Base-by-base conservation (phyloP, 2,113 vertebrate species). In the Centrocercus urophasianus region DNA sequence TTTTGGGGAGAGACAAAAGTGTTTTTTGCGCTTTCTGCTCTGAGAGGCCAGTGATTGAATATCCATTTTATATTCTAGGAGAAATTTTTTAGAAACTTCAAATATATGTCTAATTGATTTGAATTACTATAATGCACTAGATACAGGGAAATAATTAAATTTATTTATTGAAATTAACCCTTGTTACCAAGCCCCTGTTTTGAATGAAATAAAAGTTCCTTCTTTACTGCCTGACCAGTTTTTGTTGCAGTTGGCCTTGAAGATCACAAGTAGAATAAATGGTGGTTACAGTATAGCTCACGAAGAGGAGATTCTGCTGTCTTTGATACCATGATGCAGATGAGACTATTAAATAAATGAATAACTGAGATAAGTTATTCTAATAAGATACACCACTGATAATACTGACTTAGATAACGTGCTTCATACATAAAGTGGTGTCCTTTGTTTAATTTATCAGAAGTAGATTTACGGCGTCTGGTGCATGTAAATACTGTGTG, bases 11-110 rank as follows among this genome's bases (percentile, higher is more conserved):
- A 48, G 5, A 25, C 40, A 59, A 22, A 95, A 63, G 17, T 36
- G 30, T 0, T 10, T 50, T 78, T 72, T 79, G 19, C 9, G 16
- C 17, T 85, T 83, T 22, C 50, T 82, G 7, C 8, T 69, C 12
- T 56, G 52, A 65, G 0, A 3, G 17, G 5, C 76, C 82, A 87
- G 20, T 60, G 0, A 0, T 43, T 45, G 27, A 56, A n/a, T 70
- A 54, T 61, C 65, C 0, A 1, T 76, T 18, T 84, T 28, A 20
- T 5, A 11, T 75, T 76, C 16, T 54, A 77, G 24, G 27, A 83
- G 43, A 47, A 69, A 36, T 13, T 87, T 28, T 93, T 72, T 78
- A 16, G n/a, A 36, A 67, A 13, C 11, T 65, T 88, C 88, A 52
- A 2, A 65, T 72, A 63, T 30, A 45, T 43, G 5, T 43, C 13